These are phyloP conservation scores for Ornithorhynchus anatinus DNA, from an alignment of 2,113 vertebrate genomes.

Conservation along the genomic window DNA sequence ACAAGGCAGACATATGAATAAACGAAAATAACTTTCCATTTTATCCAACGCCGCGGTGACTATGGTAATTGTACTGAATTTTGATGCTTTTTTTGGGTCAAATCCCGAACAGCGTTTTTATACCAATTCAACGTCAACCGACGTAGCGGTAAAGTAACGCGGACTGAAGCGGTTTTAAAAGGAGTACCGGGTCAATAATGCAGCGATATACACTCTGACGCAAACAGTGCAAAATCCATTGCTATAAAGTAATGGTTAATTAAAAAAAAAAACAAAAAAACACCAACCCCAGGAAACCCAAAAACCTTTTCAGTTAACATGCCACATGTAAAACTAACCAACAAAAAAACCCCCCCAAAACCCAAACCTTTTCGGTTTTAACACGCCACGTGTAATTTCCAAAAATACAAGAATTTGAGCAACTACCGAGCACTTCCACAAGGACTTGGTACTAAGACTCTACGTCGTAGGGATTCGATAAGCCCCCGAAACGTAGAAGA, in stretches of 20 bases:
- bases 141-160: constrained; percentile 4
- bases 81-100: too few species aligned
- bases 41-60: constrained; percentile 17
- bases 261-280: too few species aligned
- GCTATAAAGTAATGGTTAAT: constrained; percentile 30
- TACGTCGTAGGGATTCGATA: constrained; percentile 29
- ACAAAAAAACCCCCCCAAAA: too few species aligned
- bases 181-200: background rate
- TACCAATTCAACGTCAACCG: background rate
- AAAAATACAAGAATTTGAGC: constrained; percentile 7
- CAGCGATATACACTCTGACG: constrained; percentile 47
- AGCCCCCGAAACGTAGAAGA: constrained; percentile 6
- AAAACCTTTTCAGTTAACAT: background rate
- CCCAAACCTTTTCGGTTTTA: background rate
- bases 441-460: constrained; percentile 20
- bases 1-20: constrained; percentile 3
- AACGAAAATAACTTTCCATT: constrained; percentile 8
- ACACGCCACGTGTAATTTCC: constrained; percentile 26
- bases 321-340: too few species aligned
- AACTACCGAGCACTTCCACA: constrained; percentile 24
- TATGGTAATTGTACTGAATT: background rate
- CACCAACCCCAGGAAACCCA: too few species aligned
- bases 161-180: constrained; percentile 22
- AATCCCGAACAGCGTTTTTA: constrained; percentile 5
- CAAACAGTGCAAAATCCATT: constrained; percentile 56